Percentiles rank a stretch among this genome's conserved stretches.
Conservation (phyloP, 2,797 vertebrate genomes). For the Enteromius treurensis region DNA sequence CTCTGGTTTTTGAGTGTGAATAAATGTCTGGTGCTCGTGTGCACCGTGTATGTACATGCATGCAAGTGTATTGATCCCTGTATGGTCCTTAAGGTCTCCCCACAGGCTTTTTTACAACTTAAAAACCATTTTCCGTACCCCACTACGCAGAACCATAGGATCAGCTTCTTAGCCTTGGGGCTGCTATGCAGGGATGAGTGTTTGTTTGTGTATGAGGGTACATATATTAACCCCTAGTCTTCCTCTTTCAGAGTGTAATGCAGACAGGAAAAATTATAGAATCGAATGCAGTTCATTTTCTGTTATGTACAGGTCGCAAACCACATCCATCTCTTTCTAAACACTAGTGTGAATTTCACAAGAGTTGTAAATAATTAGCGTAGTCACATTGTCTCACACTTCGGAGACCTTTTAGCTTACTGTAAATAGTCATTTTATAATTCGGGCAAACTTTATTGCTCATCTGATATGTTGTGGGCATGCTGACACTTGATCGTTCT, state of each 20-base stretch:
- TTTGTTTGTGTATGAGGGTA: constrained; percentile 18
- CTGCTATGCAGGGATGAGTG: constrained; percentile 1
- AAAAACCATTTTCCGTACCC: constrained; percentile 25
- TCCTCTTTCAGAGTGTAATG: neutral
- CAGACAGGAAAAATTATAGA: neutral
- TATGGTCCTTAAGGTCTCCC: constrained; percentile 41
- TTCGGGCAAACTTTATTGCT: neutral
- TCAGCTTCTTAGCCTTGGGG: constrained; percentile 35
- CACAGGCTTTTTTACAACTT: constrained; percentile 37
- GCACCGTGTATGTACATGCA: neutral
- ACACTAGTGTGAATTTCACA: neutral
- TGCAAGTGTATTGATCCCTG: neutral
- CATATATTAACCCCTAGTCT: neutral
- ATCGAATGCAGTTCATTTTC: neutral
- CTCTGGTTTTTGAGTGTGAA: neutral
- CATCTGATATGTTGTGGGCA: constrained; percentile 5
- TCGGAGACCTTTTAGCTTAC: constrained; percentile 3
- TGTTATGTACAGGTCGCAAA: neutral
- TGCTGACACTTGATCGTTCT: neutral
- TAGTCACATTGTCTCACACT: neutral
- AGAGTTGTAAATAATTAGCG: neutral
- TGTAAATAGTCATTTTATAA: neutral
- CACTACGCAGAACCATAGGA: constrained; percentile 22
- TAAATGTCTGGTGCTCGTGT: neutral
- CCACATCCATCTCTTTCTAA: neutral